phyloP scores from a whole-genome alignment of 2,113 vertebrate genomes.

The Pluvianellus socialis region DNA sequence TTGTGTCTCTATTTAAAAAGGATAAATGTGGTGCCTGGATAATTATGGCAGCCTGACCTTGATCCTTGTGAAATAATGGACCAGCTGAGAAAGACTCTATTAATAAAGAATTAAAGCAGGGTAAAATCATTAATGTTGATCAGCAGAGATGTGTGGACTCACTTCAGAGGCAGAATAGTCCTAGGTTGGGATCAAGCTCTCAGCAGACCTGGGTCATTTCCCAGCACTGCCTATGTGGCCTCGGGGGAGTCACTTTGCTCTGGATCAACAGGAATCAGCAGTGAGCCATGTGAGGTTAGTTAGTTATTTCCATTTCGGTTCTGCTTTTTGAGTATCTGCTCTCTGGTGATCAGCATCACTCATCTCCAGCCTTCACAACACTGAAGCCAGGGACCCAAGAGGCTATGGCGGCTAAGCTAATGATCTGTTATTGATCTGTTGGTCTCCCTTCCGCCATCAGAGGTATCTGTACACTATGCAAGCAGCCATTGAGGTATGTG shows the following conservation, averaged over 20 bases:
- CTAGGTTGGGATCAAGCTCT: background rate
- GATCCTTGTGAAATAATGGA: conserved; percentile 46
- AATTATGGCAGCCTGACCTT: conserved; percentile 61
- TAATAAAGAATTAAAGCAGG: conserved; percentile 61
- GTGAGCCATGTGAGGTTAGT: background rate
- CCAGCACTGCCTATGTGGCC: background rate
- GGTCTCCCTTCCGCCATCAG: background rate
- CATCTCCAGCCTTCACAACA: background rate
- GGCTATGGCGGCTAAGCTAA: background rate
- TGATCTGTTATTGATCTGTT: background rate
- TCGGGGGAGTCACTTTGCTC: background rate
- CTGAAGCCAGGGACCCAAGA: background rate
- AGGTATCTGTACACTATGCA: background rate
- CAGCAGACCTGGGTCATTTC: background rate
- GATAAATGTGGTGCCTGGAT: conserved; percentile 44
- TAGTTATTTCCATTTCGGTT: background rate
- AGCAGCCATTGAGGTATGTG: background rate
- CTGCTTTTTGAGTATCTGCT: background rate
- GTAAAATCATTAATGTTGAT: conserved; percentile 48
- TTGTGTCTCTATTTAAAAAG: conserved; percentile 44
- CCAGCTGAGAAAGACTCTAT: conserved; percentile 14
- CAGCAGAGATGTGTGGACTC: conserved; percentile 23
- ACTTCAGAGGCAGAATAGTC: conserved; percentile 6
- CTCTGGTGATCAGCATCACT: background rate
- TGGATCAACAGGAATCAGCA: background rate